phyloP scores from a whole-genome alignment of 1,140 invertebrate genomes.

The Proctacanthus coquilletti region DNA sequence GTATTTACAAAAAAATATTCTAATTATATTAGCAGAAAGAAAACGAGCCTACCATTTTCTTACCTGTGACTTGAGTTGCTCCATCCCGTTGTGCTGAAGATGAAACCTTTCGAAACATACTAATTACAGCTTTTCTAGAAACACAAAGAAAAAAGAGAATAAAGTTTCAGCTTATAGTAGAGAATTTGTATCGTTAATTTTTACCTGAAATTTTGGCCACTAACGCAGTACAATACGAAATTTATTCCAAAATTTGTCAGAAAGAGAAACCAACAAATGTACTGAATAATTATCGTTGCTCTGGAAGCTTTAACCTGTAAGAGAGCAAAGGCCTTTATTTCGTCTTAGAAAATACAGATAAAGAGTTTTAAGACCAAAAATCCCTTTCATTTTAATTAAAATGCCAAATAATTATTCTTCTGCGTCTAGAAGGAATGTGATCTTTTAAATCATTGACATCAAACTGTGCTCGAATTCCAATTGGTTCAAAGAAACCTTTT shows the following conservation, averaged over 20 bases:
- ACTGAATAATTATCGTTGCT: conserved; percentile 21
- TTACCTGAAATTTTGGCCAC: conserved; percentile 62
- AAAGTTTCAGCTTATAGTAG: background rate
- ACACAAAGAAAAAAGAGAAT: background rate
- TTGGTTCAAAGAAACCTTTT: too few relatives aligned
- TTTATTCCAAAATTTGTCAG: conserved; percentile 74
- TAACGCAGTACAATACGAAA: conserved; percentile 70
- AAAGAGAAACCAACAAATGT: conserved; percentile 39
- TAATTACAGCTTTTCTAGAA: conserved; percentile 23
- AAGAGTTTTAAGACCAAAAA: background rate
- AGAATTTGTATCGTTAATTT: conserved; percentile 11
- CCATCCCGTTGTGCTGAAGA: conserved; percentile 25
- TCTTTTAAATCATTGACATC: too few relatives aligned
- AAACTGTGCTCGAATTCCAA: too few relatives aligned
- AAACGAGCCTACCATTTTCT: conserved; percentile 9
- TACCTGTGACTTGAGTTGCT: conserved; percentile 33
- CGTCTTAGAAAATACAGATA: conserved; percentile 13
- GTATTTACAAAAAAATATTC: too few relatives aligned
- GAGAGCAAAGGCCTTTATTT: too few relatives aligned
- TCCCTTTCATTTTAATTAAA: conserved; percentile 2
- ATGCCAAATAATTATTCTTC: too few relatives aligned
- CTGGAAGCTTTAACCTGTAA: too few relatives aligned
- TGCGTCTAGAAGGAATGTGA: too few relatives aligned
- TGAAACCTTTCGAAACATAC: conserved; percentile 21
- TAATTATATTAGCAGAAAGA: too few relatives aligned